phyloP scores from a whole-genome alignment of 2,113 vertebrate genomes.

The Eublepharis macularius region DNA sequence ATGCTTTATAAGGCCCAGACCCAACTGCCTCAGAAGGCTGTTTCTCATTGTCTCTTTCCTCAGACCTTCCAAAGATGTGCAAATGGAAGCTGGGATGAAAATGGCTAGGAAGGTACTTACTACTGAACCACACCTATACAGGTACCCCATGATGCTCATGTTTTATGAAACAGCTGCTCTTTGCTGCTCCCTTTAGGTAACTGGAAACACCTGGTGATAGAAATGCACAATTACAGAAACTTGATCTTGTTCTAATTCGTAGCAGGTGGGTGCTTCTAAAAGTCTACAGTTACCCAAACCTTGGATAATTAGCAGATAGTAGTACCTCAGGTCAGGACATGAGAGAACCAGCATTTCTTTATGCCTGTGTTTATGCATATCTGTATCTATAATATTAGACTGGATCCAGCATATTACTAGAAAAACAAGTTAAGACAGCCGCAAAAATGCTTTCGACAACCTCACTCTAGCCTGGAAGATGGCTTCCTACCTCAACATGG shows the following conservation, averaged over 20 bases:
- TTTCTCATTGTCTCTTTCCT: too few relatives aligned
- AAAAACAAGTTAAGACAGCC: too few relatives aligned
- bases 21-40: too few relatives aligned
- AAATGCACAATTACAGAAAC: not conserved
- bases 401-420: too few relatives aligned
- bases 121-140: not conserved
- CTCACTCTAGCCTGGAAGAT: too few relatives aligned
- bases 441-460: too few relatives aligned
- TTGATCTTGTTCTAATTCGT: not conserved
- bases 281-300: not conserved
- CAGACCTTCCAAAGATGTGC: too few relatives aligned
- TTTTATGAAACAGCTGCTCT: not conserved
- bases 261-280: not conserved
- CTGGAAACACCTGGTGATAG: not conserved
- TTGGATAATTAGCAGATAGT: not conserved
- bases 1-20: not conserved
- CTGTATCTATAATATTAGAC: too few relatives aligned
- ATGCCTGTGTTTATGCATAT: too few relatives aligned
- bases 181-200: not conserved
- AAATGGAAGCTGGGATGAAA: too few relatives aligned
- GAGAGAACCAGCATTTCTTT: not conserved
- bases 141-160: not conserved
- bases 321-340: not conserved
- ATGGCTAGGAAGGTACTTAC: not conserved
- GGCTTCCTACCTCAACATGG: too few relatives aligned